Percentiles rank a stretch among this genome's conserved stretches.
These are phyloP conservation scores for Drosophila greeni DNA, from an alignment of 2,888 invertebrate species.

Conservation along the genomic window DNA sequence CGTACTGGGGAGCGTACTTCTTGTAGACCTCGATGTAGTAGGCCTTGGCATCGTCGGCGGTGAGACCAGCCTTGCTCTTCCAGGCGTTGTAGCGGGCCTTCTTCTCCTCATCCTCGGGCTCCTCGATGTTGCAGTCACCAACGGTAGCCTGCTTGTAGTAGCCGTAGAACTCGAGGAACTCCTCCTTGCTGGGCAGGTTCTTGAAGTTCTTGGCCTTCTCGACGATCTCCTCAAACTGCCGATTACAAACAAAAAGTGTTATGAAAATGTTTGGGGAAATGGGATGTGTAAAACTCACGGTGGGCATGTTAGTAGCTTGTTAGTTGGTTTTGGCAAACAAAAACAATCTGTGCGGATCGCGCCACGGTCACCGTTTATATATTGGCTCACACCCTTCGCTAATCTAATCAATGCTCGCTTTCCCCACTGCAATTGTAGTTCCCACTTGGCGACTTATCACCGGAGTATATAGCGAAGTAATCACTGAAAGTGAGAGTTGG, in stretches of 20 bases:
- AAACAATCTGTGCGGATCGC: slow-evolving; percentile 53
- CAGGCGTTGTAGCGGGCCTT: slow-evolving; percentile 97
- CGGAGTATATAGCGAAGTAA: slow-evolving; percentile 27
- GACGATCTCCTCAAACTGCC: slow-evolving; percentile 86
- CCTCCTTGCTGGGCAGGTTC: slow-evolving; percentile 86
- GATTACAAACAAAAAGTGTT: neutral
- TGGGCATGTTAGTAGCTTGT: slow-evolving; percentile 59
- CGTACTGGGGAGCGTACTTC: slow-evolving; percentile 80
- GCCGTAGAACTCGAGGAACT: slow-evolving; percentile 89
- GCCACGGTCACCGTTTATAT: slow-evolving; percentile 46
- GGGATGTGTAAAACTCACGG: slow-evolving; percentile 57
- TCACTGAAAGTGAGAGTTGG: slow-evolving; percentile 31
- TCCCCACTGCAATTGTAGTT: slow-evolving; percentile 35
- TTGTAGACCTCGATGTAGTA: slow-evolving; percentile 87
- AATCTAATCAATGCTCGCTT: slow-evolving; percentile 33
- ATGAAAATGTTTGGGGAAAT: neutral
- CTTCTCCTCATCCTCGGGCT: slow-evolving; percentile 93
- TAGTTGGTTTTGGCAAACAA: slow-evolving; percentile 40
- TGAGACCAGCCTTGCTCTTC: slow-evolving; percentile 88
- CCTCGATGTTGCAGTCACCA: slow-evolving; percentile 89
- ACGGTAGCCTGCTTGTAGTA: slow-evolving; percentile 90
- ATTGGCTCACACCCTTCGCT: slow-evolving; percentile 40
- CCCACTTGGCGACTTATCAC: slow-evolving; percentile 30
- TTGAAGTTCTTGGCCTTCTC: slow-evolving; percentile 87
- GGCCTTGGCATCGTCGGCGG: slow-evolving; percentile 88